Conservation (phyloP, 2,888 invertebrate genomes). For the Drosophila macrothrix region DNA sequence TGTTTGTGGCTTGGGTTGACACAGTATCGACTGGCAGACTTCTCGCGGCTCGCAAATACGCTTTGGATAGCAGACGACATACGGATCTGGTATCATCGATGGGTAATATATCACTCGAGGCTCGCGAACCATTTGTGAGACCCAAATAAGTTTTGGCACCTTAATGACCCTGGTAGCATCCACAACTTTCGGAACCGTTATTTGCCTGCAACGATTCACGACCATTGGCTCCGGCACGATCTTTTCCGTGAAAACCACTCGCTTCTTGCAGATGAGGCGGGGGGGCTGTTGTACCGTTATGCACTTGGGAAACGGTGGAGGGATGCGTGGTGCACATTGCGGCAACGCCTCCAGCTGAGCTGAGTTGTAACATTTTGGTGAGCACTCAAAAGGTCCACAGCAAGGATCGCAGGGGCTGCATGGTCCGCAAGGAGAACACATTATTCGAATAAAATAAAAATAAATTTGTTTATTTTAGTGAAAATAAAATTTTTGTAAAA, state of each 20-base stretch:
- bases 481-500: slow-evolving; percentile 1
- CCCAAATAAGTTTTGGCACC: slow-evolving; percentile 56
- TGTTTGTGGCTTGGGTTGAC: slow-evolving; percentile 19
- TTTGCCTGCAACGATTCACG: slow-evolving; percentile 79
- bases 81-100: slow-evolving; percentile 38
- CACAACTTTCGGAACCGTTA: slow-evolving; percentile 60
- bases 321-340: slow-evolving; percentile 78
- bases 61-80: slow-evolving; percentile 81
- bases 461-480: background rate
- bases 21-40: slow-evolving; percentile 63
- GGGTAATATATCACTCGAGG: slow-evolving; percentile 81
- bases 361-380: slow-evolving; percentile 15
- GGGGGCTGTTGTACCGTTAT: slow-evolving; percentile 16
- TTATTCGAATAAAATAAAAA: background rate
- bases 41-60: slow-evolving; percentile 79
- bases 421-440: slow-evolving; percentile 43
- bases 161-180: slow-evolving; percentile 18
- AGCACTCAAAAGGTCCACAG: slow-evolving; percentile 21
- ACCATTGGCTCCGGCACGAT: slow-evolving; percentile 78
- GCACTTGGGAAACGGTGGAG: slow-evolving; percentile 17
- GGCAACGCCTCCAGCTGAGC: slow-evolving; percentile 72
- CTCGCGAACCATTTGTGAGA: slow-evolving; percentile 80
- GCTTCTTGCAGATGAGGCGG: slow-evolving; percentile 13
- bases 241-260: slow-evolving; percentile 75
- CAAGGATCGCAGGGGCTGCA: slow-evolving; percentile 52